These are phyloP conservation scores for Philantomba maxwellii DNA, from an alignment of 2,113 vertebrate species.

Conservation along the genomic window DNA sequence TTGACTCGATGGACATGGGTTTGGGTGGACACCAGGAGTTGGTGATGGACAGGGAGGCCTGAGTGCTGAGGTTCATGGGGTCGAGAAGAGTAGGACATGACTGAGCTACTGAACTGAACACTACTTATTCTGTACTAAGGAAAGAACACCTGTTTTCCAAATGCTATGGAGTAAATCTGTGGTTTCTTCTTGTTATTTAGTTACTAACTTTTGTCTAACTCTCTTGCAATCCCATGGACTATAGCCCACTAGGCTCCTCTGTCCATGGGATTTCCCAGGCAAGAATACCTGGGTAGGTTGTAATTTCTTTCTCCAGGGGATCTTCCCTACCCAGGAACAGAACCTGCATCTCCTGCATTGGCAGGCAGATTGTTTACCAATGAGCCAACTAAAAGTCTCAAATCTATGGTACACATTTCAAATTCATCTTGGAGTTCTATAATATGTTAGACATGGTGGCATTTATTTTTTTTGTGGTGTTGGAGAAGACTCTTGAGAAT, in stretches of 20 bases:
- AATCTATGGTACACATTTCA: background rate
- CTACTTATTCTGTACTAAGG: background rate
- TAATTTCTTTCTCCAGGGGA: background rate
- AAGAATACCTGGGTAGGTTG: background rate
- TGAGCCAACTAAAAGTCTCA: background rate
- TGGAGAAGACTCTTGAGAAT: too few species aligned
- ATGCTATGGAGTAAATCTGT: background rate
- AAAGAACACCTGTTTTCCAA: background rate
- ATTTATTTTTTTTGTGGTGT: background rate
- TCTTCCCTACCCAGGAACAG: background rate
- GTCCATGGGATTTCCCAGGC: background rate
- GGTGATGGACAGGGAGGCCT: background rate
- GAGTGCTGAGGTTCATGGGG: background rate
- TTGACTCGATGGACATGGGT: background rate
- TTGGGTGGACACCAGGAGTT: background rate
- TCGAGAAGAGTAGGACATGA: fast-evolving
- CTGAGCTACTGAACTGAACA: background rate
- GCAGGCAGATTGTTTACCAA: background rate
- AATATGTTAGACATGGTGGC: background rate
- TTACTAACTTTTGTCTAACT: background rate
- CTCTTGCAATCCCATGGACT: background rate
- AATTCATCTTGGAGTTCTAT: background rate
- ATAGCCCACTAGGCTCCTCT: background rate
- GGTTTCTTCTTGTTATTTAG: background rate
- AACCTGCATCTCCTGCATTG: background rate